Evolutionary conservation across 2,113 vertebrate species (phyloP).

Genomic region (Platichthys stellatus): DNA sequence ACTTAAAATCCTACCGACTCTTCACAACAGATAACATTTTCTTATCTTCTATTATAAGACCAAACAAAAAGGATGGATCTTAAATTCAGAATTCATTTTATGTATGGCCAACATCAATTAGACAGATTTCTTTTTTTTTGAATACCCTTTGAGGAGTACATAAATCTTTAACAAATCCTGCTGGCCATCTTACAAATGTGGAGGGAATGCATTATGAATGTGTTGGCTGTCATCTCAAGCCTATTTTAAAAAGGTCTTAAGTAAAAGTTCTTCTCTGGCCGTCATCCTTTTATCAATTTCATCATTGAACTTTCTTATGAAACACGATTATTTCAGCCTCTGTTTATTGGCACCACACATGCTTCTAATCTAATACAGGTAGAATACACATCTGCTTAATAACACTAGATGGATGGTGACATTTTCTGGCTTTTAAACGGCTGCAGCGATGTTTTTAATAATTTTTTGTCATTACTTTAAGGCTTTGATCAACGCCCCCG

Average conservation of each 20-base stretch:
- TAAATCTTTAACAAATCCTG: slow-evolving; percentile 7
- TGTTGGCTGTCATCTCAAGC: not conserved
- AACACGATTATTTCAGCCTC: not conserved
- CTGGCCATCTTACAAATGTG: not conserved
- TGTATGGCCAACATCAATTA: not conserved
- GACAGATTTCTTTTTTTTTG: too few species aligned
- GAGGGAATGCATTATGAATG: not conserved
- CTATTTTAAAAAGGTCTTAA: not conserved
- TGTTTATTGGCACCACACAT: not conserved
- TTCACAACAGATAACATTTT: not conserved
- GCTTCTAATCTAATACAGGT: not conserved
- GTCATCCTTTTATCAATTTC: not conserved
- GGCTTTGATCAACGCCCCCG: not conserved
- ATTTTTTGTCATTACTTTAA: not conserved
- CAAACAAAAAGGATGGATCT: slow-evolving; percentile 4
- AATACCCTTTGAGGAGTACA: not conserved
- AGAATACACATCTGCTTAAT: not conserved
- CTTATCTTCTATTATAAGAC: not conserved
- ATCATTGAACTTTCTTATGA: not conserved
- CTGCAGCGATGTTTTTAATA: not conserved
- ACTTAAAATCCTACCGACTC: not conserved
- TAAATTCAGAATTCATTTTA: not conserved
- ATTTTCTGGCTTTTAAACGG: not conserved
- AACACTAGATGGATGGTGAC: not conserved
- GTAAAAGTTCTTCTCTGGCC: too few species aligned